Conservation (phyloP, 2,888 invertebrate genomes). For the Silvanus unidentatus region DNA sequence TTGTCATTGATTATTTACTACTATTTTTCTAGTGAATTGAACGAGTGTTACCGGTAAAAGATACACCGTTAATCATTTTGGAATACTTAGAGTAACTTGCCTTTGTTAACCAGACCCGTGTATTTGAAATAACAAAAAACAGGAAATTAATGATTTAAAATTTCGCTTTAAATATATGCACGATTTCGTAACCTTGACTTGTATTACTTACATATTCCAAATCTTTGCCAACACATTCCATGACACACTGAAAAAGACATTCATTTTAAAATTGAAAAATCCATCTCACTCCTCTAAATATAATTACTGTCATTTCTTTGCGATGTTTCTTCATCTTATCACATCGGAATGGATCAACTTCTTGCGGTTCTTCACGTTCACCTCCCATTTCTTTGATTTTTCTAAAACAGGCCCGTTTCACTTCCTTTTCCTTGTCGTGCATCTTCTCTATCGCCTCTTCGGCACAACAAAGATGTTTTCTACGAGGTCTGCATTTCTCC, state of each 20-base stretch:
- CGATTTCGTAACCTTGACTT: constrained; percentile 23
- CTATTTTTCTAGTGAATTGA: too few species aligned
- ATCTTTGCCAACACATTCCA: constrained; percentile 41
- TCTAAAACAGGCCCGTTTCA: constrained; percentile 37
- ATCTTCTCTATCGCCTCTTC: constrained; percentile 31
- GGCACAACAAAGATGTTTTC: constrained; percentile 35
- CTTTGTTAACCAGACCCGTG: too few species aligned
- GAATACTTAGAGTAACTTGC: too few species aligned
- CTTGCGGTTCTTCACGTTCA: constrained; percentile 13
- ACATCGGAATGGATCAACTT: constrained; percentile 40
- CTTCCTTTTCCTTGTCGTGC: constrained; percentile 32
- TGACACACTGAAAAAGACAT: constrained; percentile 38
- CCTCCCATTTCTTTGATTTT: constrained; percentile 28
- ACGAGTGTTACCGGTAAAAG: too few species aligned
- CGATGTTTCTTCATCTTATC: constrained; percentile 36
- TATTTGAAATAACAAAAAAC: constrained; percentile 7
- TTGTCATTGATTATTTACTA: too few species aligned
- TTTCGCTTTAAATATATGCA: too few species aligned
- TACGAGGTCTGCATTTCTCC: constrained; percentile 34
- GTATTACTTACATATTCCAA: constrained; percentile 40
- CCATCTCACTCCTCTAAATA: constrained; percentile 1
- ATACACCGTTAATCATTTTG: too few species aligned
- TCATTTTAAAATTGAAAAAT: not conserved
- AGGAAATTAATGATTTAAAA: constrained; percentile 20
- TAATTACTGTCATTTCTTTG: constrained; percentile 37